Base-by-base conservation (phyloP, 2,888 invertebrate species). In the Hemistola chrysoprasaria region DNA sequence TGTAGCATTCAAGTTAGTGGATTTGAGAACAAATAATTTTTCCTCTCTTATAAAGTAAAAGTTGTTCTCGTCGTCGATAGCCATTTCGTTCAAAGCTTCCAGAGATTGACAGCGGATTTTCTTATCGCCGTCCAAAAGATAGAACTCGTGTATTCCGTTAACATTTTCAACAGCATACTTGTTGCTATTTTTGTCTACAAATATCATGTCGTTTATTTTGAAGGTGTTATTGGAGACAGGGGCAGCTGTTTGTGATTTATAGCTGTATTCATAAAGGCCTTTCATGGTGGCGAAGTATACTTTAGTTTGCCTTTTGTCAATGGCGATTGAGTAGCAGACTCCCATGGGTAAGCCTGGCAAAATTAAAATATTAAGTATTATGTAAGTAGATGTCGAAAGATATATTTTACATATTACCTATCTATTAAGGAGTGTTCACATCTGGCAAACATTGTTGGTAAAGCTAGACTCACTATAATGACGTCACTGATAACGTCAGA, bases 201-300 rank as follows among this genome's bases (percentile, higher is more conserved):
- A 75, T 31, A 85, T 63, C 74, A 77, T 78, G 45, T 81, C 71
- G 44, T 81, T 71, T 1, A 81, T 49, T 48, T 73, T 77, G 10
- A 77, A 48, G 25, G 59, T 53, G 1, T 60, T 67, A 32, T 64
- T 66, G 0, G 74, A 69, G 6, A 76, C 47, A 6, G 70, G 64
- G 8, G 50, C 64, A 1, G 82, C 80, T 22, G 59, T 55, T 22
- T 71, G 62, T 1, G 59, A 59, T 35, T 75, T 66, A 29, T 85
- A 80, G 50, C 75, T 65, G 50, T 79, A 85, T 6, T 38, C 49
- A 47, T 62, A 86, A 38, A 86, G 71, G 11, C 85, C 85, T 38
- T 65, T 59, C n/a, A 63, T 73, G 9, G 85, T 84, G 5, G 81
- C 84, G 39, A 86, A 82, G 52, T 74, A 85, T 6, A 84, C 78